phyloP scores from a whole-genome alignment of 2,888 invertebrate genomes.

The Daptonema setosum region DNA sequence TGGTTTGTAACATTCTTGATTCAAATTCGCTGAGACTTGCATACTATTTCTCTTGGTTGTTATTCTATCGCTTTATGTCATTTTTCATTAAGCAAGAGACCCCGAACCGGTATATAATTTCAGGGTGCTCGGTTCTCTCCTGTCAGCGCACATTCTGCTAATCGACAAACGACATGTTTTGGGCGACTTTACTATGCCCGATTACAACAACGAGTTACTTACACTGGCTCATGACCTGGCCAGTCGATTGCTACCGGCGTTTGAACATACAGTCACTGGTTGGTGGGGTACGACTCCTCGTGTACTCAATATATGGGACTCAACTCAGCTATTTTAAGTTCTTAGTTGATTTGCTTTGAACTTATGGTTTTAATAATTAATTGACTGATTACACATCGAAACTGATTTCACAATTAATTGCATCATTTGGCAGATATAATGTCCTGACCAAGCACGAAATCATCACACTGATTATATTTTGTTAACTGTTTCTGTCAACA shows the following conservation, averaged over 20 bases:
- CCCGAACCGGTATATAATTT: too few relatives aligned
- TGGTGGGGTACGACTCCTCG: neutral
- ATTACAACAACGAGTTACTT: conserved; percentile 38
- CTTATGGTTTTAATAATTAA: neutral
- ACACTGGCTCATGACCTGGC: conserved; percentile 41
- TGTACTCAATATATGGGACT: too few relatives aligned
- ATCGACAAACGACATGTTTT: conserved; percentile 37
- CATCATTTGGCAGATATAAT: neutral
- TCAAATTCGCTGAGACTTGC: too few relatives aligned
- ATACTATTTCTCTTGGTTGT: too few relatives aligned
- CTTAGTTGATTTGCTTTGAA: too few relatives aligned
- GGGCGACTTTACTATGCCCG: conserved; percentile 32
- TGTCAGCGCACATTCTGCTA: conserved; percentile 43
- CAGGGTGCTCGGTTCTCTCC: conserved; percentile 39
- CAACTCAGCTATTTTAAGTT: too few relatives aligned
- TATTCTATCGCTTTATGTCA: too few relatives aligned
- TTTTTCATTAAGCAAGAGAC: too few relatives aligned
- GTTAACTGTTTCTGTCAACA: too few relatives aligned
- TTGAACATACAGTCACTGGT: conserved; percentile 39
- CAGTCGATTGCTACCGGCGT: conserved; percentile 38
- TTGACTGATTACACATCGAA: neutral
- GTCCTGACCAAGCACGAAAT: too few relatives aligned
- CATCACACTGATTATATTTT: too few relatives aligned
- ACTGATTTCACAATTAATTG: neutral
- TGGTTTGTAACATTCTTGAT: too few relatives aligned